Conservation (phyloP, 1,140 invertebrate species). For the Pteromalus puparum region DNA sequence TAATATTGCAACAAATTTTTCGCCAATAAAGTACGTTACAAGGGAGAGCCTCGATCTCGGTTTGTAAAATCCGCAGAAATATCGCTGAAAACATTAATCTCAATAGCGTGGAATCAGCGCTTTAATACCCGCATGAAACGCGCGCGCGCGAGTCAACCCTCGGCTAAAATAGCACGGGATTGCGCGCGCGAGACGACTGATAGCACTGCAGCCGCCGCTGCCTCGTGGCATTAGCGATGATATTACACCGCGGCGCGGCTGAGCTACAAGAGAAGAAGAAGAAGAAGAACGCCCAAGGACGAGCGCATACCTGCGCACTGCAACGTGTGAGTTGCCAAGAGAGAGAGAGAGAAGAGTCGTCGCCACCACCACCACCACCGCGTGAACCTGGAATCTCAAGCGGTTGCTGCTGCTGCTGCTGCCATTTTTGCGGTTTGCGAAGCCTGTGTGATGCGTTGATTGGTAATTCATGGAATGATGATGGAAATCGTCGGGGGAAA, state of each 20-base stretch:
- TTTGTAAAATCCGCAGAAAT: not conserved
- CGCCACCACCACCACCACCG: not conserved
- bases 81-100: slow-evolving; percentile 21
- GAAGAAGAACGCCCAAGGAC: not conserved
- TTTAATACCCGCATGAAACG: not conserved
- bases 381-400: slow-evolving; percentile 32
- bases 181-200: slow-evolving; percentile 14
- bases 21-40: not conserved
- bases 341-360: too few species aligned
- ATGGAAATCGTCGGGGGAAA: slow-evolving; percentile 11
- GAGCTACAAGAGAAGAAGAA: not conserved
- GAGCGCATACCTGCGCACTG: slow-evolving; percentile 2
- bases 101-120: not conserved
- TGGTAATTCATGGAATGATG: slow-evolving; percentile 29
- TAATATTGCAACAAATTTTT: not conserved
- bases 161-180: slow-evolving; percentile 26
- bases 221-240: slow-evolving; percentile 28
- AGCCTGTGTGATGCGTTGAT: slow-evolving; percentile 9
- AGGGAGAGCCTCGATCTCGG: not conserved
- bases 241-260: slow-evolving; percentile 22
- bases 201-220: slow-evolving; percentile 16
- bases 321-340: not conserved
- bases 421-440: slow-evolving; percentile 28
- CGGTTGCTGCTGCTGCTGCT: not conserved
- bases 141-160: not conserved